A percentile compares a stretch with the other conserved stretches of the same genome.
phyloP scores from a whole-genome alignment of 1,140 invertebrate genomes.

The Formica exsecta region DNA sequence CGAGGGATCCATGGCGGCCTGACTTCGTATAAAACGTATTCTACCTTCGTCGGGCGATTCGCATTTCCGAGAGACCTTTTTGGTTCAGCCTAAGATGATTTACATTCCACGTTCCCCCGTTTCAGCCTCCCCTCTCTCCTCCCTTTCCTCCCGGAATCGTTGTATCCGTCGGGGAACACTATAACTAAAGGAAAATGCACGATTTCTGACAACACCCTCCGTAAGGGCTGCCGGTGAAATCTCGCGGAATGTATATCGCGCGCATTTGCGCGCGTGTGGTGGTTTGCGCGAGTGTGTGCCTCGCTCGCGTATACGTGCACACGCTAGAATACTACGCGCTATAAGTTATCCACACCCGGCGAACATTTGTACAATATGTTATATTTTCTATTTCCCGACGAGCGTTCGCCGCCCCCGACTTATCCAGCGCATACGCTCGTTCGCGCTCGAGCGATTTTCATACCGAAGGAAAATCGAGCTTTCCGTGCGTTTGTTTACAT shows the following conservation, averaged over 20 bases:
- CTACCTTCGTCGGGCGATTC: background rate
- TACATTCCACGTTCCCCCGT: background rate
- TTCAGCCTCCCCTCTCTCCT: background rate
- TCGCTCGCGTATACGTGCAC: slow-evolving; percentile 1
- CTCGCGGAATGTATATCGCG: slow-evolving; percentile 64
- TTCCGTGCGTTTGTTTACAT: slow-evolving; percentile 41
- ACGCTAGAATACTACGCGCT: slow-evolving; percentile 68
- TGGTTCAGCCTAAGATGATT: slow-evolving; percentile 32
- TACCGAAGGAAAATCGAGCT: slow-evolving; percentile 65
- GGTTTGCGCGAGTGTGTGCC: too few relatives aligned
- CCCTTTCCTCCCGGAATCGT: background rate
- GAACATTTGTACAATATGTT: slow-evolving; percentile 73
- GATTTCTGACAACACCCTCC: slow-evolving; percentile 2
- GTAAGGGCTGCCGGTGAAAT: slow-evolving; percentile 65
- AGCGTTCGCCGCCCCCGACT: background rate
- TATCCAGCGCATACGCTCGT: slow-evolving; percentile 6
- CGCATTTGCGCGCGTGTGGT: background rate
- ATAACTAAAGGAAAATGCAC: slow-evolving; percentile 31
- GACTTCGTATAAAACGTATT: background rate
- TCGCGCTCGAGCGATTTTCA: slow-evolving; percentile 73
- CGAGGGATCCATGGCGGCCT: background rate
- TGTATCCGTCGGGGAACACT: background rate
- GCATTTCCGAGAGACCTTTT: slow-evolving; percentile 23
- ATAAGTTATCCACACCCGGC: slow-evolving; percentile 67
- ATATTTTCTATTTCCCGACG: slow-evolving; percentile 68